These are phyloP conservation scores for Musca domestica DNA, from an alignment of 1,140 invertebrate species.

Conservation along the genomic window DNA sequence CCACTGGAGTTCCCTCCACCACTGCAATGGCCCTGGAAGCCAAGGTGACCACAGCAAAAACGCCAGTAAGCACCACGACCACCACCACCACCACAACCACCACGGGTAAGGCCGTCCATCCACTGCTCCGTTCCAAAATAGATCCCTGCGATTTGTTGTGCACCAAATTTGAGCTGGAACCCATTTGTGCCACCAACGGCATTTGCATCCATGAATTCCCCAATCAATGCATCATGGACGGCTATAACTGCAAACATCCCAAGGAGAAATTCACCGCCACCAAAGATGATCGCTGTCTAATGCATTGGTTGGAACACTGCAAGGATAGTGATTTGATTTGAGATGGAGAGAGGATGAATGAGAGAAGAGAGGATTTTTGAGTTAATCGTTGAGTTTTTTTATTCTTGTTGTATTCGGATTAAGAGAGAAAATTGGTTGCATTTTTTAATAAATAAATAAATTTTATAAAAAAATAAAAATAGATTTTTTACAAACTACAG, in stretches of 20 bases:
- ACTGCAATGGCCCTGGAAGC: neutral
- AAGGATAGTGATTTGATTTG: slow-evolving; percentile 6
- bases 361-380: no score
- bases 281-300: slow-evolving; percentile 19
- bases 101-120: no score
- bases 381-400: no score
- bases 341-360: no score
- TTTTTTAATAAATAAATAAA: no score
- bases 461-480: no score
- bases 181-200: slow-evolving; percentile 42
- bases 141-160: slow-evolving; percentile 37
- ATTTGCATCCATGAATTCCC: slow-evolving; percentile 43
- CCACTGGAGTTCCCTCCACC: no score
- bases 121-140: neutral
- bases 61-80: neutral
- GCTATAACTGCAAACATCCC: slow-evolving; percentile 41
- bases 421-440: no score
- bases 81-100: no score
- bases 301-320: slow-evolving; percentile 32
- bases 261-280: slow-evolving; percentile 32
- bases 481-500: no score
- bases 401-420: no score
- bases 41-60: neutral
- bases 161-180: slow-evolving; percentile 41
- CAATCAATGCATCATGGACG: slow-evolving; percentile 46